These are phyloP conservation scores for Onthophagus sagittarius DNA, from an alignment of 2,888 invertebrate genomes.

Conservation along the genomic window DNA sequence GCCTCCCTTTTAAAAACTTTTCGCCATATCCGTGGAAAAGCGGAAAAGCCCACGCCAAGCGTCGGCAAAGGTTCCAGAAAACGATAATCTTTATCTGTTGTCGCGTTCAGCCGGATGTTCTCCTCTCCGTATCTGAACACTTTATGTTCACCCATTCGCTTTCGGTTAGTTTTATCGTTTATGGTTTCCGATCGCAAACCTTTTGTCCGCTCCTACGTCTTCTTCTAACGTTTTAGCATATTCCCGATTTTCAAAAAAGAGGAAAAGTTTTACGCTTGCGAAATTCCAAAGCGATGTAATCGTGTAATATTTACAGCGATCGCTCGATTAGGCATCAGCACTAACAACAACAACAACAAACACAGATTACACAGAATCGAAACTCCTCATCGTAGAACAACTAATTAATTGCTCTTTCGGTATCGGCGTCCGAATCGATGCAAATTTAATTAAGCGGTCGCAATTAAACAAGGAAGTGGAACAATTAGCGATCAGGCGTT, in stretches of 20 bases:
- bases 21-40: conserved; percentile 1
- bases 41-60: conserved; percentile 12
- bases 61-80: conserved; percentile 12
- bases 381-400: background rate
- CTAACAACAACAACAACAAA: background rate
- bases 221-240: conserved; percentile 26
- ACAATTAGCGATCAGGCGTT: background rate
- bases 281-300: no score
- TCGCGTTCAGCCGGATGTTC: conserved; percentile 32
- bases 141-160: conserved; percentile 39
- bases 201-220: conserved; percentile 38
- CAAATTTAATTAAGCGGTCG: background rate
- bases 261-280: no score
- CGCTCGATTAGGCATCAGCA: background rate
- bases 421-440: background rate
- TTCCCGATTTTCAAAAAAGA: no score
- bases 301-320: background rate
- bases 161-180: conserved; percentile 47
- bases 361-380: background rate
- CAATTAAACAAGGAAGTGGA: background rate
- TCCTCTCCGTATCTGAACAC: conserved; percentile 36
- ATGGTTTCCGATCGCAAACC: conserved; percentile 44
- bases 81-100: conserved; percentile 43
- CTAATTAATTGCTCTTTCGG: background rate
- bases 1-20: background rate